A percentile compares a stretch with the other conserved stretches of the same genome.
Conservation (phyloP, 2,797 vertebrate genomes). For the Synaphobranchus kaupii region DNA sequence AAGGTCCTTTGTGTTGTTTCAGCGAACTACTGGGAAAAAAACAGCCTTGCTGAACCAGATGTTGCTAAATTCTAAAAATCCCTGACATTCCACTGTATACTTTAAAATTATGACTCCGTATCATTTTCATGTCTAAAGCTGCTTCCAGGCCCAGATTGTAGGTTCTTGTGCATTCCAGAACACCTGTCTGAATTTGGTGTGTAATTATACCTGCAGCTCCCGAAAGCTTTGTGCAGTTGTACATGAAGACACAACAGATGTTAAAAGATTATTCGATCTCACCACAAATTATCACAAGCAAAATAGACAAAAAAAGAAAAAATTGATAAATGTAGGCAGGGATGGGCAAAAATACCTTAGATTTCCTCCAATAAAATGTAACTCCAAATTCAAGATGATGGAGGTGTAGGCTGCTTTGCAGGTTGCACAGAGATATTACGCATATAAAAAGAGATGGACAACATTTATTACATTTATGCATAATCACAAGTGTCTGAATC, state of each 20-base stretch:
- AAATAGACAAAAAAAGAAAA: not conserved
- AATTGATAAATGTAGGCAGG: not conserved
- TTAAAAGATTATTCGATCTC: constrained; percentile 27
- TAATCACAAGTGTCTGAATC: not conserved
- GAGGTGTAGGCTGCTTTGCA: not conserved
- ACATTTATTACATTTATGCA: too few relatives aligned
- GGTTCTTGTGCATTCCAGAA: constrained; percentile 64
- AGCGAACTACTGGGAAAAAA: constrained; percentile 26
- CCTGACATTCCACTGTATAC: constrained; percentile 65
- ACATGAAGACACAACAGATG: constrained; percentile 51
- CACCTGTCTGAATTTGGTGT: constrained; percentile 66
- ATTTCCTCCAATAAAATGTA: not conserved
- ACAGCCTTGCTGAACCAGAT: constrained; percentile 62
- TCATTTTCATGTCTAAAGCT: constrained; percentile 68
- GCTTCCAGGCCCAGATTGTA: constrained; percentile 66
- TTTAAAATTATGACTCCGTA: constrained; percentile 72
- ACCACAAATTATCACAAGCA: constrained; percentile 21
- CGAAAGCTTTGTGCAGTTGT: constrained; percentile 32
- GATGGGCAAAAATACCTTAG: not conserved
- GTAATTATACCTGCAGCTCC: constrained; percentile 34
- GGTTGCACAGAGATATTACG: not conserved
- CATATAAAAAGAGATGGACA: too few relatives aligned
- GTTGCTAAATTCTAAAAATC: constrained; percentile 64
- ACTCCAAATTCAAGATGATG: not conserved
- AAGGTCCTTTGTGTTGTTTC: constrained; percentile 23